phyloP scores from a whole-genome alignment of 2,797 vertebrate genomes.

The Sebastes oblongus region DNA sequence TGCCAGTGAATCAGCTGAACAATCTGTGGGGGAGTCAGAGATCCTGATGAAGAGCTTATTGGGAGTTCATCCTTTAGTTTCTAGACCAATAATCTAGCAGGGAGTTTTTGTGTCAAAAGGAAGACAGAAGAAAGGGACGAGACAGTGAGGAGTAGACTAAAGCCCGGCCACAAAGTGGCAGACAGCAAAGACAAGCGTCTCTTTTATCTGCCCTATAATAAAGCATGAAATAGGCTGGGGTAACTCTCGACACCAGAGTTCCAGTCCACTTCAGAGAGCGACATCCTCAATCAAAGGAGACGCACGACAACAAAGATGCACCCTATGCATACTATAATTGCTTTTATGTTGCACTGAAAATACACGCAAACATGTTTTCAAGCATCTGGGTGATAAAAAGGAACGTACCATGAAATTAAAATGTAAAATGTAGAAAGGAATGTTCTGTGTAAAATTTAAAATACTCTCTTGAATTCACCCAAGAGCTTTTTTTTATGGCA shows the following conservation, averaged over 20 bases:
- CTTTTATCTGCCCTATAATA: conserved; percentile 63
- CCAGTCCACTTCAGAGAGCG: conserved; percentile 43
- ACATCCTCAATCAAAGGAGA: conserved; percentile 44
- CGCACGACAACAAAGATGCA: conserved; percentile 13
- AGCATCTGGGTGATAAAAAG: conserved; percentile 13
- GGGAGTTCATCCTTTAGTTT: conserved; percentile 27
- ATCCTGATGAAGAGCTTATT: conserved; percentile 23
- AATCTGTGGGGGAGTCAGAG: background rate
- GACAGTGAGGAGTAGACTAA: conserved; percentile 24
- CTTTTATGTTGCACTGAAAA: conserved; percentile 26
- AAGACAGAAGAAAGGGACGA: conserved; percentile 19
- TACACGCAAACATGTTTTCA: conserved; percentile 25
- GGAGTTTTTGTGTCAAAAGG: conserved; percentile 15
- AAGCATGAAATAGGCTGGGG: conserved; percentile 61
- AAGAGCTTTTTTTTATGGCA: background rate
- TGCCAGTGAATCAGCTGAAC: conserved; percentile 3
- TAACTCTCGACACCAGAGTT: conserved; percentile 21
- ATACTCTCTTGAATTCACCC: background rate
- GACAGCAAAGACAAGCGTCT: conserved; percentile 32
- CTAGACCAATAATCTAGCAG: conserved; percentile 36
- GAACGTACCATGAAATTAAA: background rate
- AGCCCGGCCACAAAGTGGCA: conserved; percentile 22
- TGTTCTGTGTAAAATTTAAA: background rate
- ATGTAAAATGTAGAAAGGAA: background rate
- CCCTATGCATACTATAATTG: conserved; percentile 3